Evolutionary conservation across 2,888 invertebrate genomes (phyloP), one percentile per base, ranked within the genome.

Genomic region (Clusia tigrina): DNA sequence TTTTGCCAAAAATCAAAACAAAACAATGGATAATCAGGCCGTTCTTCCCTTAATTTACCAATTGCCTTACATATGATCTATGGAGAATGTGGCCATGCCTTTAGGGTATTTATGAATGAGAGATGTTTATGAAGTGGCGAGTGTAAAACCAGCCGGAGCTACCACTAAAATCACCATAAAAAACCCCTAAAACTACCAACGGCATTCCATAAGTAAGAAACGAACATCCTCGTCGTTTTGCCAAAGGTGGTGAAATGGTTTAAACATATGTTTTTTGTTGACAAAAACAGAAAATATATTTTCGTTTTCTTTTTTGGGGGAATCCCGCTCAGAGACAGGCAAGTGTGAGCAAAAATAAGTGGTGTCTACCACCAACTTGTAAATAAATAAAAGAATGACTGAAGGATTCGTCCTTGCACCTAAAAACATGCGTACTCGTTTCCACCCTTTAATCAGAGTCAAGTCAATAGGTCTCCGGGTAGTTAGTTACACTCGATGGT

Each of bases 381-480:
- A 37, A 55, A n/a, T n/a, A n/a, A 15, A 17, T 5, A 9, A 42
- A 46, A 17, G 23, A 3, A 37, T 38, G 23, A 23, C 20, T 23
- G n/a, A 56, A n/a, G 23, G 25, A 65, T 74, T 75, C 74, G 77
- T 74, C 74, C 74, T 74, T 77, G 74, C 74, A 74, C 74, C 74
- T 74, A 69, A 67, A 62, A 62, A 64, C 66, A 64, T 69, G 69
- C 61, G 48, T 48, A 3, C 20, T 18, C 3, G 48, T 20, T 48
- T 60, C 59, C 59, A 60, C 53, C 59, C 59, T 54, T 56, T 56
- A 23, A 56, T 48, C 48, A 48, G 42, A 69, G 71, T 67, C 74
- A 74, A 74, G 77, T 75, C 77, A 76, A 75, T 76, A 74, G 74
- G 75, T 76, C 77, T 76, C 68, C 69, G 67, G n/a, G 68, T 48